Evolutionary conservation across 2,888 invertebrate species (phyloP).

Genomic region (Hirtodrosophila alboralis): DNA sequence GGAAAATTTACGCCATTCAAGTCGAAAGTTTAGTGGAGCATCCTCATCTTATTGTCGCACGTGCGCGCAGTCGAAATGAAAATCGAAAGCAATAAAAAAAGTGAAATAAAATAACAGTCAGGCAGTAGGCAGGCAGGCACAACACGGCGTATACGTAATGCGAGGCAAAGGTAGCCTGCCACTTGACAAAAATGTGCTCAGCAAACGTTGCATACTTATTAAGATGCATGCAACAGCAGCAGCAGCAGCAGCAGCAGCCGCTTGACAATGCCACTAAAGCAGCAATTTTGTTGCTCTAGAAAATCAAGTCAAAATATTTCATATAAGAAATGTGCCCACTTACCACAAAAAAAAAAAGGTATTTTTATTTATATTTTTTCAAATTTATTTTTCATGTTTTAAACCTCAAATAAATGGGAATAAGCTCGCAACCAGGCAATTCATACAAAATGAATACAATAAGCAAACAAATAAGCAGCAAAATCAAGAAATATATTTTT

Average conservation of each 20-base stretch:
- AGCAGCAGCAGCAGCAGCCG: background rate
- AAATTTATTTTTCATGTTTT: too few species aligned
- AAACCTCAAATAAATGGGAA: too few species aligned
- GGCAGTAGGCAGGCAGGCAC: conserved; percentile 2
- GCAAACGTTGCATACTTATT: conserved; percentile 69
- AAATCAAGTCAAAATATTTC: conserved; percentile 40
- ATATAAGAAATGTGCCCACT: conserved; percentile 50
- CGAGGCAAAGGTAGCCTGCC: conserved; percentile 22
- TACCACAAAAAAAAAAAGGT: conserved; percentile 27
- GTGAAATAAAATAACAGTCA: conserved; percentile 43
- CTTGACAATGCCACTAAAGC: conserved; percentile 36
- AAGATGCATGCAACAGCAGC: conserved; percentile 58
- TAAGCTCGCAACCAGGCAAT: conserved; percentile 27
- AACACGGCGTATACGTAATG: conserved; percentile 61
- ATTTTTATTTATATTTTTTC: conserved; percentile 78
- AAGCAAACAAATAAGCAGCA: conserved; percentile 25
- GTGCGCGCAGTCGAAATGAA: conserved; percentile 78
- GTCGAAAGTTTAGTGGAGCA: conserved; percentile 65
- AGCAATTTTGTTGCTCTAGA: conserved; percentile 33
- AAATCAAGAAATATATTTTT: conserved; percentile 10
- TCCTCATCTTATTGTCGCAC: conserved; percentile 60
- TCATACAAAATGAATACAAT: conserved; percentile 27
- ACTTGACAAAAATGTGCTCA: conserved; percentile 50
- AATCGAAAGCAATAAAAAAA: conserved; percentile 82
- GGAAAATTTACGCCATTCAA: conserved; percentile 72